Evolutionary conservation across 2,113 vertebrate genomes (phyloP), one percentile per base, ranked within the genome.

Genomic region (Mellivora capensis): DNA sequence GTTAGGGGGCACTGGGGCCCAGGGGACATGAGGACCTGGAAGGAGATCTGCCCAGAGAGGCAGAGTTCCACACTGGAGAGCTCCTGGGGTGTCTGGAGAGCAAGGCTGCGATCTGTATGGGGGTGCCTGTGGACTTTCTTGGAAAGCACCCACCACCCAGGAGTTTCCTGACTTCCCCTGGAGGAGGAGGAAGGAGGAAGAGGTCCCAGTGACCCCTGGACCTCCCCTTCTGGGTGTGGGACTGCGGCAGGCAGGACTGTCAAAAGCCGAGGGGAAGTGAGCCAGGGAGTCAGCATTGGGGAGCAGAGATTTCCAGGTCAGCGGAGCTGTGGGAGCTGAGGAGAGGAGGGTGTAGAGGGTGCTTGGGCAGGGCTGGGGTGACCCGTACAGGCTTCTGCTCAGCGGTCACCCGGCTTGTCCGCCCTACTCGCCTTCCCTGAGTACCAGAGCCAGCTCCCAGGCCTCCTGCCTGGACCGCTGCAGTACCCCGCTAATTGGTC

Each of bases 401-500:
- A 49, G 80, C 49, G 47, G 42, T 57, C 29, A 7, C 29, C 44
- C 0, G 4, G 72, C 34, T 91, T 10, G 7, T 47, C 44, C 62
- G 17, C n/a, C 25, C 23, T 84, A 86, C 31, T 27, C 3, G 14
- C 80, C 71, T 62, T 95, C 64, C n/a, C 72, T 62, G 69, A 7
- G 23, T 44, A 76, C 64, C 74, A 15, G 37, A 61, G 81, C 49
- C 0, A 0, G 74, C 90, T 92, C 87, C 17, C 71, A n/a, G 37
- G 87, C 76, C 89, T 95, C 97, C 89, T 87, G 91, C 93, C 82
- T 74, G 82, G 96, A 82, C 90, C 14, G 2, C 94, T 90, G 96
- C 97, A 96, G 92, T 85, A 44, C 76, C 90, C 94, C 27, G 87
- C 81, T 95, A 87, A 96, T 94, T 77, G 90, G 87, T 96, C 95